Percentiles rank a stretch among this genome's conserved stretches.
Conservation (phyloP, 2,888 invertebrate genomes). For the Eudemis profundana region DNA sequence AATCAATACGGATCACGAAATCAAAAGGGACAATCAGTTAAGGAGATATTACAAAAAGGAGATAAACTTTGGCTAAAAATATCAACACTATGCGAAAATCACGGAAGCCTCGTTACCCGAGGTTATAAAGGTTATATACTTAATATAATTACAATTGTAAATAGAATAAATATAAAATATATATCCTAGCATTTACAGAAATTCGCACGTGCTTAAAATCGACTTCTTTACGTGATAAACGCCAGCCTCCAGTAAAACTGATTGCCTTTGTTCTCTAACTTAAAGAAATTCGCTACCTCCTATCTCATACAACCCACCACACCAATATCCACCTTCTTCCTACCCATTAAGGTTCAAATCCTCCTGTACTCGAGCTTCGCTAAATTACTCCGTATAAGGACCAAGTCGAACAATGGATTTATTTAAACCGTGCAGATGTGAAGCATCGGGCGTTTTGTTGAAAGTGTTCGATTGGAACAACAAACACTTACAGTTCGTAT, state of each 20-base stretch:
- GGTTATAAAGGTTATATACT: no score
- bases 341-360: not conserved
- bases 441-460: conserved; percentile 25
- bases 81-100: no score
- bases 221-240: conserved; percentile 23
- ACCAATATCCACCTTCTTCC: not conserved
- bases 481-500: not conserved
- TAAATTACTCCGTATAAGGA: conserved; percentile 3
- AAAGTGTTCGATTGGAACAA: conserved; percentile 14
- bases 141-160: not conserved
- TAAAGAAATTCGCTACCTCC: not conserved
- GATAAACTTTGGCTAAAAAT: no score
- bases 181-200: conserved; percentile 8
- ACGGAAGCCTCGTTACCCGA: no score
- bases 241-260: not conserved
- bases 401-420: conserved; percentile 16
- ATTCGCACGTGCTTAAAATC: conserved; percentile 10
- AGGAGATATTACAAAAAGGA: no score
- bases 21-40: no score
- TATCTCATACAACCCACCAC: not conserved
- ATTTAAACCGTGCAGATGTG: conserved; percentile 16
- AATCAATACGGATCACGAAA: no score
- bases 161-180: no score
- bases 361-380: not conserved
- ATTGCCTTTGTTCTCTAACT: conserved; percentile 13